Evolutionary conservation across 2,797 vertebrate species (phyloP).

Genomic region (Rhabdophis nuchalis): DNA sequence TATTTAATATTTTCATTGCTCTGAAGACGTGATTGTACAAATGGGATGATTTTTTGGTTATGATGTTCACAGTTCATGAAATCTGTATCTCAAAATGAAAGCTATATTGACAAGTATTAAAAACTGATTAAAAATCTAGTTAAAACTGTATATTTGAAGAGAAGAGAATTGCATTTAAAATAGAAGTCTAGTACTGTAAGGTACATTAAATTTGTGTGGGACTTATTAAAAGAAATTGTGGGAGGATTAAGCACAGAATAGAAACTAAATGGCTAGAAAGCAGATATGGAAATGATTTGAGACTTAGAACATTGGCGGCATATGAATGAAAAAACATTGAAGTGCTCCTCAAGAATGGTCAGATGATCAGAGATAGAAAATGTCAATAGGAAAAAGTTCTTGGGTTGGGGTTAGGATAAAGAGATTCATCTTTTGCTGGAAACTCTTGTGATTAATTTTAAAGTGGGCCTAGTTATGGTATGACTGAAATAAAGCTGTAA

Average conservation of each 20-base stretch:
- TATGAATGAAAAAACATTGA: neutral
- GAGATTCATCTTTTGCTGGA: neutral
- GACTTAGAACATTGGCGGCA: neutral
- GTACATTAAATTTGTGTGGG: neutral
- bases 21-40: neutral
- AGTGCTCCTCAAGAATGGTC: neutral
- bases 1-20: neutral
- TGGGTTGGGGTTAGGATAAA: neutral
- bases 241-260: neutral
- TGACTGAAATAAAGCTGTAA: neutral
- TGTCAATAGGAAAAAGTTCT: neutral
- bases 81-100: neutral
- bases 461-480: neutral
- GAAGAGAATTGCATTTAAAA: neutral
- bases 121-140: neutral
- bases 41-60: neutral
- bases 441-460: neutral
- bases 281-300: neutral
- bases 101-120: neutral
- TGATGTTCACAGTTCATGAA: neutral
- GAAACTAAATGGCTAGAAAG: neutral
- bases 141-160: neutral
- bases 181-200: neutral
- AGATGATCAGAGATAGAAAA: neutral
- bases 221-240: neutral